phyloP scores from a whole-genome alignment of 2,797 vertebrate species.

The Melanotaenia boesemani region DNA sequence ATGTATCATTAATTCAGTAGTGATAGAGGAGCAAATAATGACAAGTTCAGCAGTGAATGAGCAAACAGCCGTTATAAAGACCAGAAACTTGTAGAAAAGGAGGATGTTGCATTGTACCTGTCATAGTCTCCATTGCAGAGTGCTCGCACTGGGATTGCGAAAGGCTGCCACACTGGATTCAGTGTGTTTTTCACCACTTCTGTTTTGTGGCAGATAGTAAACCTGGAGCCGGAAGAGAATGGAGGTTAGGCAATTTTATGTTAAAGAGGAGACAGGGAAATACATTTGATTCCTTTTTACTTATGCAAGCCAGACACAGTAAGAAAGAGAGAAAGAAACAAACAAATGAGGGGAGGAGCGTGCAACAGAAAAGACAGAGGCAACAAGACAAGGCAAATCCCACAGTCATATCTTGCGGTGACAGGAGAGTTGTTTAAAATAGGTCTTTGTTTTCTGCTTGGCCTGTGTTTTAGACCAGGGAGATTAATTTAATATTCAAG shows the following conservation, averaged over 20 bases:
- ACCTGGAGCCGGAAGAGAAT: conserved; percentile 73
- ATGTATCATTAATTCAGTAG: conserved; percentile 15
- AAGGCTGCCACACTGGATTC: conserved; percentile 91
- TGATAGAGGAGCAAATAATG: conserved; percentile 3
- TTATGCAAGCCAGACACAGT: conserved; percentile 11
- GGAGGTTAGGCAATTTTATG: conserved; percentile 19
- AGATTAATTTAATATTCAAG: conserved; percentile 55
- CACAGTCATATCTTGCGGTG: conserved; percentile 22
- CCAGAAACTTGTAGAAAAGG: background rate
- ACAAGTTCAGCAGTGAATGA: conserved; percentile 2
- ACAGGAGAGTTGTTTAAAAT: conserved; percentile 40
- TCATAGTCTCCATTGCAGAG: conserved; percentile 93
- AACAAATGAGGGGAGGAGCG: conserved; percentile 40
- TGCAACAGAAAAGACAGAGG: conserved; percentile 7
- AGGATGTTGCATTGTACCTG: conserved; percentile 76
- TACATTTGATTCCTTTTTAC: conserved; percentile 31
- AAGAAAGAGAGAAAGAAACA: conserved; percentile 18
- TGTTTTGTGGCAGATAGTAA: conserved; percentile 95
- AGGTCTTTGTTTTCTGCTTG: conserved; percentile 49
- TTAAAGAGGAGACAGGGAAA: conserved; percentile 26
- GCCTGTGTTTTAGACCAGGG: conserved; percentile 45
- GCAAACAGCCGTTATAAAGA: conserved; percentile 7
- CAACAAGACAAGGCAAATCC: conserved; percentile 24
- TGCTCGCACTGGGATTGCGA: conserved; percentile 89
- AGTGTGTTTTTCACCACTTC: conserved; percentile 93